Evolutionary conservation across 1,140 invertebrate species (phyloP), one percentile per base, ranked within the genome.

Genomic region (Chymomyza costata): DNA sequence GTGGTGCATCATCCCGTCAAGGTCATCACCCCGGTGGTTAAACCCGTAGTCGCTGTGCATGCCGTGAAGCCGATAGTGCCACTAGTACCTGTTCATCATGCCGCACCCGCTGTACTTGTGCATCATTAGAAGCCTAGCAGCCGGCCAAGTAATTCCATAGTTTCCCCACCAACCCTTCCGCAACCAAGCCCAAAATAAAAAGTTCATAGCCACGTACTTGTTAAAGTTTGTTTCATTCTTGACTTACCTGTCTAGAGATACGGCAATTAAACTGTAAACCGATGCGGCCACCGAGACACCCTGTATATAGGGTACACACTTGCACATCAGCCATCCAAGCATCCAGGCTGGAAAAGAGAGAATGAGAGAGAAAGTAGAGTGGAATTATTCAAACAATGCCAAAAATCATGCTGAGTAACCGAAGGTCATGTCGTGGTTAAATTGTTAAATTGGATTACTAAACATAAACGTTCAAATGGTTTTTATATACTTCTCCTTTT

Each of bases 261-360:
- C 95, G 10, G 95, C 95, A 43, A 96, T 95, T 21, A 98, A 88
- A 60, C 95, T 97, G 88, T 97, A 96, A 39, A 97, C 94, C 0
- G 96, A 98, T 13, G 95, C 95, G 37, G 94, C 94, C 0, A 98
- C 95, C 0, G 95, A 96, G 14, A 97, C 93, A 37, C 95, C 95
- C 87, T 97, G 95, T 60, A 98, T 92, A 86, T 96, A 98, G 1
- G 95, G 94, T 15, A 96, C 94, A 1, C 93, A 94, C 87, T 97
- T 97, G 87, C 95, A 97, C 92, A 97, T 94, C 86, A 93, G 91
- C 90, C 93, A 93, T 44, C 96, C 96, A 40, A 97, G 90, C 60
- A 95, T 90, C 95, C 95, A 98, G 51, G 95, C 95, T 97, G 91
- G 43, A 41, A 46, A 35, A 39, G 31, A 31, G 46, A n/a, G 35